Conservation (phyloP, 2,113 vertebrate species). For the Tachuris rubrigastra region DNA sequence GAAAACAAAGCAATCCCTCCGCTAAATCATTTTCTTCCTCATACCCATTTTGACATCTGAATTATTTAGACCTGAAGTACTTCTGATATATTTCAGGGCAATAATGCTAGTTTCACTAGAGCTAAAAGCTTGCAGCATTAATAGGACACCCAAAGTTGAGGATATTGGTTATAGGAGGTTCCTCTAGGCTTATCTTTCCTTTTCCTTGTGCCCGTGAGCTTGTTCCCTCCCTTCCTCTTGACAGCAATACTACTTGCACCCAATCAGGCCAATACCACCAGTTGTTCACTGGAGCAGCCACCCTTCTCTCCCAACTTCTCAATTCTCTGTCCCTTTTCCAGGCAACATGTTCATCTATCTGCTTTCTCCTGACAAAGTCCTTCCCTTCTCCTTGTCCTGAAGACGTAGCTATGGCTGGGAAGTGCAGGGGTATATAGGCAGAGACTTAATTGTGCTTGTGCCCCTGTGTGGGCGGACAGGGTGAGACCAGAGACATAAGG, state of each 20-base stretch:
- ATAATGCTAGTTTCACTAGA: neutral
- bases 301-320: neutral
- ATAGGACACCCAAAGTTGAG: neutral
- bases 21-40: neutral
- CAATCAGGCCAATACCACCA: neutral
- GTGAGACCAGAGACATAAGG: neutral
- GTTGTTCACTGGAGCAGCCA: neutral
- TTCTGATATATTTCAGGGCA: neutral
- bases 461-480: neutral
- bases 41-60: conserved; percentile 11
- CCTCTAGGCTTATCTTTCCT: neutral
- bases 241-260: neutral
- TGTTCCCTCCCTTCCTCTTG: neutral
- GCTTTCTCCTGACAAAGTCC: neutral
- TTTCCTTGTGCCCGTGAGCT: neutral
- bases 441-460: neutral
- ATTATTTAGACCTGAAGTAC: conserved; percentile 35
- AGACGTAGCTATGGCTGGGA: neutral
- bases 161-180: accelerated
- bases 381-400: neutral
- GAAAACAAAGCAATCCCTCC: conserved; percentile 13
- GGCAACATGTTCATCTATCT: neutral
- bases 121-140: neutral
- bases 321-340: neutral
- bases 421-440: neutral